Evolutionary conservation across 2,888 invertebrate species (phyloP).

Genomic region (Dugesia japonica): DNA sequence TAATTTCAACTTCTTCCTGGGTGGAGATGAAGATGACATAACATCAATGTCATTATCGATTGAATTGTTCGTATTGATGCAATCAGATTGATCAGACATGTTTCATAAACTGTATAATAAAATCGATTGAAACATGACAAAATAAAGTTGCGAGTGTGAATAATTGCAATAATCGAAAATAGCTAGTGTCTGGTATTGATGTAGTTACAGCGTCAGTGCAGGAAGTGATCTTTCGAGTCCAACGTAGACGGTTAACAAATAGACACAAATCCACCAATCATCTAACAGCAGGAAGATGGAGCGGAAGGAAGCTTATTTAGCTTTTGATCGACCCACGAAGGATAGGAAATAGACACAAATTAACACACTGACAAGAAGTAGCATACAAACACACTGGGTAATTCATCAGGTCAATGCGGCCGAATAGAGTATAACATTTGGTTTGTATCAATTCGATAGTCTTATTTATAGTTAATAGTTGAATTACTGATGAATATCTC

Average conservation of each 20-base stretch:
- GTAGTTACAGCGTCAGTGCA: constrained; percentile 20
- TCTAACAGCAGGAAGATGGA: constrained; percentile 20
- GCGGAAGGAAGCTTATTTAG: constrained; percentile 20
- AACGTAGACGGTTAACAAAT: constrained; percentile 20
- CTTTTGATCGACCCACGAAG: constrained; percentile 20
- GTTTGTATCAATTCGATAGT: constrained; percentile 14
- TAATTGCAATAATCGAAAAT: constrained; percentile 9
- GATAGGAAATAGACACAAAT: constrained; percentile 20
- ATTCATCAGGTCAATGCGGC: constrained; percentile 5
- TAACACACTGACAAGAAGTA: not conserved
- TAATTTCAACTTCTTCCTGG: not conserved
- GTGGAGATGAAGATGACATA: not conserved
- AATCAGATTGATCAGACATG: constrained; percentile 5
- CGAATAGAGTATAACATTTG: constrained; percentile 5
- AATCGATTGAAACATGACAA: constrained; percentile 14
- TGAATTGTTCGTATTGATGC: constrained; percentile 13
- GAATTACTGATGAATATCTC: constrained; percentile 8
- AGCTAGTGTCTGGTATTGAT: constrained; percentile 10
- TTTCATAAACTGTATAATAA: constrained; percentile 1
- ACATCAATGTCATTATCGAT: constrained; percentile 4
- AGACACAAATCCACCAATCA: constrained; percentile 20
- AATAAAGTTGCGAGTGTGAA: constrained; percentile 16
- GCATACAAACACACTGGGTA: not conserved
- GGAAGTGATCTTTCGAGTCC: constrained; percentile 20
- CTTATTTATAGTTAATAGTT: not conserved